phyloP scores from a whole-genome alignment of 2,888 invertebrate species.

The Apamea epomidion region DNA sequence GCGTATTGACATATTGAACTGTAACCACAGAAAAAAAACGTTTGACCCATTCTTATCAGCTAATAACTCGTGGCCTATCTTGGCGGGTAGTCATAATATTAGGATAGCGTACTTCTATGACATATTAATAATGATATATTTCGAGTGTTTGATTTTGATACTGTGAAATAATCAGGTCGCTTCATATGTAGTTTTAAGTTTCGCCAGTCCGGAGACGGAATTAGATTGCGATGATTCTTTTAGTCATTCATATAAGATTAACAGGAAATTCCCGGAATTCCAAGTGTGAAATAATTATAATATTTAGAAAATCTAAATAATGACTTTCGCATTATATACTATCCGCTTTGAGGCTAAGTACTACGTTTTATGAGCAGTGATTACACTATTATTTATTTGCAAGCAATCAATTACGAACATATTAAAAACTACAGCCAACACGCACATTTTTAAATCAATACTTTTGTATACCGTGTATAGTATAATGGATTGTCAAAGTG shows the following conservation, averaged over 20 bases:
- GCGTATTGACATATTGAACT: conserved; percentile 54
- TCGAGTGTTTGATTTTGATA: conserved; percentile 31
- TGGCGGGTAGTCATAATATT: conserved; percentile 46
- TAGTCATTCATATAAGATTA: conserved; percentile 1
- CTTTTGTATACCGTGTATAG: not conserved
- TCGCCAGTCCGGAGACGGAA: conserved; percentile 33
- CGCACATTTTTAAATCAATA: conserved; percentile 20
- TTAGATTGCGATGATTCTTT: conserved; percentile 26
- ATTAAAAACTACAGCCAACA: conserved; percentile 10
- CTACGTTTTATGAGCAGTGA: conserved; percentile 5
- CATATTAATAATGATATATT: conserved; percentile 31
- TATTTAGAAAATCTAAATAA: not conserved
- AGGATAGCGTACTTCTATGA: conserved; percentile 15
- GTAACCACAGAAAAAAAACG: conserved; percentile 21
- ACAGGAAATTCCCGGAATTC: conserved; percentile 38
- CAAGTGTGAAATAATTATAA: conserved; percentile 6
- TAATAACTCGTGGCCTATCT: conserved; percentile 49
- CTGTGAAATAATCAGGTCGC: conserved; percentile 43
- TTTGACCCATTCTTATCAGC: conserved; percentile 49
- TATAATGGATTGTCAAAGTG: conserved; percentile 24
- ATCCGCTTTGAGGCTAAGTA: not conserved
- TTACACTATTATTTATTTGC: conserved; percentile 15
- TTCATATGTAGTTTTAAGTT: conserved; percentile 34
- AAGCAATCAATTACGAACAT: conserved; percentile 2
- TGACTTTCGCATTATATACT: not conserved